phyloP scores from a whole-genome alignment of 30 jellyfish, hydroid and myxozoan genomes.

The Sanderia malayensis region DNA sequence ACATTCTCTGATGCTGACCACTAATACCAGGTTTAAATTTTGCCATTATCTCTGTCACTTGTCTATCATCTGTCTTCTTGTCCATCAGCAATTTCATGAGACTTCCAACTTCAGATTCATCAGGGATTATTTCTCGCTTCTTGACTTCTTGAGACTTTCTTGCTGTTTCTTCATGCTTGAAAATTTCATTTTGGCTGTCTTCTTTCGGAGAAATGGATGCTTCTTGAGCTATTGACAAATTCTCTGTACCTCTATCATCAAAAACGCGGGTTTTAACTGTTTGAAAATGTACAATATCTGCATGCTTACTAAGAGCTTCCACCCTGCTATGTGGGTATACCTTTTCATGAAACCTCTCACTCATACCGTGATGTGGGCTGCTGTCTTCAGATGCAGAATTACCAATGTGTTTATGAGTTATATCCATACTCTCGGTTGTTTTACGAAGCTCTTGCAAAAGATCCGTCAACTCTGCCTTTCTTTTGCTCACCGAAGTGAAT shows the following conservation, averaged over 20 bases:
- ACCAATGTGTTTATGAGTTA: neutral
- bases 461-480: neutral
- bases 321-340: conserved; percentile 10
- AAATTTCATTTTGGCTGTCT: neutral
- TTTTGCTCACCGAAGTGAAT: neutral
- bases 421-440: neutral
- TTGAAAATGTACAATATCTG: neutral
- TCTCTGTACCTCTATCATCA: neutral
- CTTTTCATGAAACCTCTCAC: neutral
- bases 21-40: conserved; percentile 15
- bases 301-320: conserved; percentile 38
- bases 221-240: neutral
- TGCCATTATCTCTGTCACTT: conserved; percentile 44
- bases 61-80: conserved; percentile 12
- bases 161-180: neutral
- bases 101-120: conserved; percentile 55
- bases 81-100: conserved; percentile 30
- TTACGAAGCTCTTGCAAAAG: neutral
- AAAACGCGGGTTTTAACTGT: neutral
- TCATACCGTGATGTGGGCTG: neutral
- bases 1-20: neutral
- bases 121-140: conserved; percentile 27
- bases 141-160: neutral
- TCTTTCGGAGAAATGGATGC: too few relatives aligned
- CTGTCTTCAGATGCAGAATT: too few relatives aligned